phyloP scores from a whole-genome alignment of 2,888 invertebrate species.

The Candidula unifasciata region DNA sequence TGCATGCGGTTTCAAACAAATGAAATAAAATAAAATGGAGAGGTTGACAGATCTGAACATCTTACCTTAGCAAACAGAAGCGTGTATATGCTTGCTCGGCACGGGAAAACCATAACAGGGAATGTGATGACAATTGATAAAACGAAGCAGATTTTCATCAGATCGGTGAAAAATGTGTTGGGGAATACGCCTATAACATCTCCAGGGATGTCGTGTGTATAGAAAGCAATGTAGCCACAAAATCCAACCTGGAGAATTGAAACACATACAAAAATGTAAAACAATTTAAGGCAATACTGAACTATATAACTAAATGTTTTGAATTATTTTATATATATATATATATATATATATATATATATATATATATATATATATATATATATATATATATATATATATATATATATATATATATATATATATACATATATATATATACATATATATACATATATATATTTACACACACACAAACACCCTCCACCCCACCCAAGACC shows the following conservation, averaged over 20 bases:
- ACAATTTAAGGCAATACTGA: not conserved
- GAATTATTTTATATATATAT: not conserved
- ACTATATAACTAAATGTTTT: too few species aligned
- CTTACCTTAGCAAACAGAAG: slow-evolving; percentile 89
- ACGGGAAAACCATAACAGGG: slow-evolving; percentile 97
- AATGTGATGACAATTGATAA: slow-evolving; percentile 96
- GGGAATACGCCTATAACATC: slow-evolving; percentile 93
- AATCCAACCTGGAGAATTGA: slow-evolving; percentile 86
- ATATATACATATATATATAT: too few species aligned
- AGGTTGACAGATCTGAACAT: not conserved
- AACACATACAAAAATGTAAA: not conserved
- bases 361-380: too few species aligned
- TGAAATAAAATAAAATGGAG: not conserved
- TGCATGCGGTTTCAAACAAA: not conserved
- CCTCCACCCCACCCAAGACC: too few species aligned
- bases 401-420: too few species aligned
- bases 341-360: too few species aligned
- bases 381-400: too few species aligned
- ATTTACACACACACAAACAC: too few species aligned
- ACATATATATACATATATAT: too few species aligned
- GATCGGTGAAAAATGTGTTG: slow-evolving; percentile 87
- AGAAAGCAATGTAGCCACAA: slow-evolving; percentile 95
- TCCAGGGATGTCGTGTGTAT: slow-evolving; percentile 82
- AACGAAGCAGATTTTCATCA: slow-evolving; percentile 95
- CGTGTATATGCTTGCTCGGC: slow-evolving; percentile 94